Percentiles rank a stretch among this genome's conserved stretches.
phyloP scores from a whole-genome alignment of 2,888 invertebrate genomes.

The Pyrochroa serraticornis region DNA sequence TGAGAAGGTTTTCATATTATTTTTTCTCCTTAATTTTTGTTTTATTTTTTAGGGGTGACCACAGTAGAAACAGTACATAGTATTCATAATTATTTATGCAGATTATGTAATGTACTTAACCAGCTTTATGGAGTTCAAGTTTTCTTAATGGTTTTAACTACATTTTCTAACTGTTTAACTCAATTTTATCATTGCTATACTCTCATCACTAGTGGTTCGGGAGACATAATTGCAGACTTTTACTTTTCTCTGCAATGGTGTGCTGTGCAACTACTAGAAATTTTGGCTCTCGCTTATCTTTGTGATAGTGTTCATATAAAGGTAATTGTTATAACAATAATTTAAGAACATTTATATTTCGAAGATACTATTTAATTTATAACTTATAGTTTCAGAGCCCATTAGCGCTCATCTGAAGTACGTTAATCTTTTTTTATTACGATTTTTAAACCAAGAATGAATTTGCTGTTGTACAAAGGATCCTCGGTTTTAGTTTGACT shows the following conservation, averaged over 20 bases:
- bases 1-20: too few relatives aligned
- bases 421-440: too few relatives aligned
- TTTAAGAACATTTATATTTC: too few relatives aligned
- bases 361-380: too few relatives aligned
- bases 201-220: neutral
- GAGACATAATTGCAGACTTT: conserved; percentile 13
- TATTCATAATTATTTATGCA: conserved; percentile 31
- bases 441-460: too few relatives aligned
- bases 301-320: conserved; percentile 19
- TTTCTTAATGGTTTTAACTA: conserved; percentile 28
- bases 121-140: conserved; percentile 33
- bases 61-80: conserved; percentile 27
- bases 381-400: too few relatives aligned
- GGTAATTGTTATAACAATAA: conserved; percentile 11
- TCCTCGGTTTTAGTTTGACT: too few relatives aligned
- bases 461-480: too few relatives aligned
- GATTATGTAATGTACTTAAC: conserved; percentile 27
- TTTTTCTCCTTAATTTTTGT: neutral
- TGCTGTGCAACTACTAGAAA: conserved; percentile 30
- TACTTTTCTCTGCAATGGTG: conserved; percentile 36
- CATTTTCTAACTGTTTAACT: conserved; percentile 30
- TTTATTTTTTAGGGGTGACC: neutral
- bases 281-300: conserved; percentile 24
- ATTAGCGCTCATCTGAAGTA: too few relatives aligned
- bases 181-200: conserved; percentile 32